Evolutionary conservation across 2,888 invertebrate genomes (phyloP), one percentile per base, ranked within the genome.

Genomic region (Oscheius sp.): DNA sequence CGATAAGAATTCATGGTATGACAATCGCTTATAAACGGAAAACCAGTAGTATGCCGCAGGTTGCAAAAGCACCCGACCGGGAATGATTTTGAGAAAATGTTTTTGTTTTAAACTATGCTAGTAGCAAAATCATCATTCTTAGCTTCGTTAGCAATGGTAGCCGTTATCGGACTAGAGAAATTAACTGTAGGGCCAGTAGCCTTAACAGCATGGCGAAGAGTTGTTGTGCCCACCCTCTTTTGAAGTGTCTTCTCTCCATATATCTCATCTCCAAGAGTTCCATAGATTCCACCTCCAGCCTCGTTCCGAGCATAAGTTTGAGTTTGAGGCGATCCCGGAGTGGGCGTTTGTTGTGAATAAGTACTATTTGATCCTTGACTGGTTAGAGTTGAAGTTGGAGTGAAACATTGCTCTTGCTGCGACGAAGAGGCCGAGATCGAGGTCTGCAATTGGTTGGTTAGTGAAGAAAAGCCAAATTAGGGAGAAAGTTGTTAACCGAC

Each of bases 401-500:
- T 81, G 61, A 81, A 81, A 70, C 81, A 81, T 67, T 78, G 79
- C 23, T 81, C 81, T 55, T 75, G 76, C 65, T 78, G 77, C 31
- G 76, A 76, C 23, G 76, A 76, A 50, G 71, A 75, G 23, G 81
- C 72, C 8, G 74, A 74, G 31, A 74, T 52, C 25, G 72, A 63
- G 37, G 29, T 50, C 65, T 61, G 63, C 23, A 65, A 65, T 12
- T 25, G 3, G n/a, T n/a, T 29, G 23, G 55, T 55, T n/a, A n/a
- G n/a, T n/a, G n/a, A n/a, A n/a, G n/a, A n/a, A n/a, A n/a, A 15
- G 12, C 42, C 15, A 42, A n/a, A 42, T 42, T 42, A 42, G 42
- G 3, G 4, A n/a, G 42, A 3, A 6, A 42, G 12, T n/a, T 42
- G 12, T 48, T 48, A 48, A 48, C 20, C 25, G 48, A 48, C 48